Conservation (phyloP, 2,888 invertebrate species). For the Drosophila meridiana region DNA sequence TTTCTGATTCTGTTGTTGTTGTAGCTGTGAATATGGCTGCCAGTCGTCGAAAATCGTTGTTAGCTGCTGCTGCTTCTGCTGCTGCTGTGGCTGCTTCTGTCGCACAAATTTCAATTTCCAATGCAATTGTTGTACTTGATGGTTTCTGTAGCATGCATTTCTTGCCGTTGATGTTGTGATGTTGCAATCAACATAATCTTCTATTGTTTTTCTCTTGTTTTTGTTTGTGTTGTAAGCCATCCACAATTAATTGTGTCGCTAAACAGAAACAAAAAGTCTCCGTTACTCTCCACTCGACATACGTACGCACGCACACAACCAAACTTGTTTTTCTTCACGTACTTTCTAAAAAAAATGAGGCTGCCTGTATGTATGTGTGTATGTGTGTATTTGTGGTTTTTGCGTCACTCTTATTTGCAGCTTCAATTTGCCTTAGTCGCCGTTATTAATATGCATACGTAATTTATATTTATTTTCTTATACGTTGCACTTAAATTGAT, state of each 20-base stretch:
- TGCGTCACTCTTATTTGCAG: constrained; percentile 54
- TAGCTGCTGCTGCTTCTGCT: constrained; percentile 33
- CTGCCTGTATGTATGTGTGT: constrained; percentile 43
- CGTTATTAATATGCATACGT: constrained; percentile 41
- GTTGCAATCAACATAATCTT: constrained; percentile 56
- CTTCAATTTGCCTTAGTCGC: constrained; percentile 30
- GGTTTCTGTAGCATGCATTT: constrained; percentile 51
- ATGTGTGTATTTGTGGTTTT: constrained; percentile 39
- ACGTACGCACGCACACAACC: constrained; percentile 71
- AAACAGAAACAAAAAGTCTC: constrained; percentile 67
- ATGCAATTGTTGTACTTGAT: constrained; percentile 67
- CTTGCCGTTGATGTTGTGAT: constrained; percentile 39
- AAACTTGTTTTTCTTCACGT: constrained; percentile 68
- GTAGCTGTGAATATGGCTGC: constrained; percentile 73
- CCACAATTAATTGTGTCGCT: constrained; percentile 73
- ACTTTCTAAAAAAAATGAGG: constrained; percentile 69
- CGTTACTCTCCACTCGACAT: constrained; percentile 65
- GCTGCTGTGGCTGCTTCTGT: constrained; percentile 52
- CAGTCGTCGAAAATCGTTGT: constrained; percentile 57
- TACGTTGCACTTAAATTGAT: constrained; percentile 66
- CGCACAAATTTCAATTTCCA: constrained; percentile 74
- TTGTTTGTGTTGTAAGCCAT: constrained; percentile 69
- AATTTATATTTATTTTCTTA: constrained; percentile 35
- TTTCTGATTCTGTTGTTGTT: constrained; percentile 38
- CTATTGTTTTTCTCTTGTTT: constrained; percentile 50